A percentile compares a stretch with the other conserved stretches of the same genome.
Evolutionary conservation across 2,797 vertebrate genomes (phyloP).

Genomic region (Pogoniulus pusillus): DNA sequence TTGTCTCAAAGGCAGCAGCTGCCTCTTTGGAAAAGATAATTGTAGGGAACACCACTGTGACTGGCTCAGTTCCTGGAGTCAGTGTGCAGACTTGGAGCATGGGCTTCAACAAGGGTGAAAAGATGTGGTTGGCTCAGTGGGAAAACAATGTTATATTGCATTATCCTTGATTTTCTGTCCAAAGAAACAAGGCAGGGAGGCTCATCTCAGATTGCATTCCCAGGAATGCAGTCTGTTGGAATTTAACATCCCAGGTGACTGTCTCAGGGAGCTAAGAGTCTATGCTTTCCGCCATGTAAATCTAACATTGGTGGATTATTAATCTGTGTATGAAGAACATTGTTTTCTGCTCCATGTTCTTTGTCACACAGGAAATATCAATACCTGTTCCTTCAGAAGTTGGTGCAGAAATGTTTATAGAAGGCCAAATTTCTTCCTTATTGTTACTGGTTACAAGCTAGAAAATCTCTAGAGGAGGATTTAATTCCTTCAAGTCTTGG

Average conservation of each 20-base stretch:
- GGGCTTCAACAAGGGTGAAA: neutral
- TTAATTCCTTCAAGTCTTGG: neutral
- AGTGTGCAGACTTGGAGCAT: neutral
- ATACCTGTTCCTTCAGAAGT: neutral
- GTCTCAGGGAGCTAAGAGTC: neutral
- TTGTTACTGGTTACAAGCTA: neutral
- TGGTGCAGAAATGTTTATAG: neutral
- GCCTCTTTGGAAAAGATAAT: neutral
- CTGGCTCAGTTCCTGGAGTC: neutral
- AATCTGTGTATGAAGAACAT: neutral
- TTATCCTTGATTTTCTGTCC: neutral
- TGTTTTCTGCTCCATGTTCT: neutral
- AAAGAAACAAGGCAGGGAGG: neutral
- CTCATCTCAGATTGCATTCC: neutral
- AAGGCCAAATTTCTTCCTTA: neutral
- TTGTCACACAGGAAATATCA: neutral
- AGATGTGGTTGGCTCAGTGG: neutral
- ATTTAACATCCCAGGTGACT: neutral
- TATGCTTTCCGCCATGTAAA: neutral
- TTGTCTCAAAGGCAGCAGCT: neutral
- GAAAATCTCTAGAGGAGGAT: neutral
- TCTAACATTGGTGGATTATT: neutral
- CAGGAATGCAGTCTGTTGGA: neutral
- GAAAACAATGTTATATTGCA: neutral
- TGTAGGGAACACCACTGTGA: rapidly evolving